Base-by-base conservation (phyloP, 2,797 vertebrate species). In the Microctenopoma steveboyesi region DNA sequence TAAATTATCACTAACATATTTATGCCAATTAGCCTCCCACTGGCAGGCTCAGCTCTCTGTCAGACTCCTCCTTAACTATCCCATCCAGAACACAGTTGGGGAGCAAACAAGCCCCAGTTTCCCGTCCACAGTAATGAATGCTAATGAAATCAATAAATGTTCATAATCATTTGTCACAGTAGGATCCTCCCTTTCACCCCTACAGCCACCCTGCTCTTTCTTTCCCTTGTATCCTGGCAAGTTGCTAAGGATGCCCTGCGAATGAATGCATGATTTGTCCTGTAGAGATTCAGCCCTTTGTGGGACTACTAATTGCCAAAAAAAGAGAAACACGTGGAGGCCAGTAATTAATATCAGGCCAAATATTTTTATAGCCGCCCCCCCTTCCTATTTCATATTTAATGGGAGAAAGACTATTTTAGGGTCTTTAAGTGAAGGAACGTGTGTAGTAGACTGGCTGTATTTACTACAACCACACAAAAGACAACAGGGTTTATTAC, bases 61-160 rank as follows among this genome's bases (percentile, higher is more conserved):
- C 69, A 70, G 62, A 71, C 59, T 56, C 33, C 57, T 64, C 63
- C 64, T 59, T 33, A 16, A 37, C 47, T 33, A 50, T 33, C 51
- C 56, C 51, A 15, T 39, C 71, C 15, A 42, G 57, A 64, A 83
- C 86, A 62, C 81, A 4, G 53, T 43, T 52, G 80, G 84, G 67
- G 63, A 63, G 64, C 63, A 81, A 70, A 82, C 53, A 68, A 72
- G 39, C 54, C 12, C 50, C 18, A 37, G 42, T 65, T 64, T 35
- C 58, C 61, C 42, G 54, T 55, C 25, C 1, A 10, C 59, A 50
- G 78, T 81, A 91, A 93, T 86, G 88, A 93, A 92, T 90, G 91
- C 88, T 92, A 94, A 94, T 92, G 73, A 87, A 91, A 92, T 93
- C 89, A 90, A 93, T 93, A 93, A 94, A 92, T 84, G 85, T 86